Evolutionary conservation across 2,888 invertebrate genomes (phyloP), one percentile per base, ranked within the genome.

Genomic region (Drosophila dives): DNA sequence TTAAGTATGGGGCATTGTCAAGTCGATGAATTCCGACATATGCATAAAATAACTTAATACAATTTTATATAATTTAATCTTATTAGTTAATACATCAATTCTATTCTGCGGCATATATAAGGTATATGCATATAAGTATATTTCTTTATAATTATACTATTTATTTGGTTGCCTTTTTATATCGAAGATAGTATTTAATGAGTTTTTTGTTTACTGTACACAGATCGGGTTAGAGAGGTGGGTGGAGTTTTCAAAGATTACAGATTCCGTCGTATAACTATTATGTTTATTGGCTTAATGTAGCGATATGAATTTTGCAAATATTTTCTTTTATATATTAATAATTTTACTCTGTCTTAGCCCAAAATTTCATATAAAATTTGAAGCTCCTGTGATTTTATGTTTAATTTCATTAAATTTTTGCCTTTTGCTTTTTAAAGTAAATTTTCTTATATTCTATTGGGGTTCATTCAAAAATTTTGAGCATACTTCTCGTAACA

Each of bases 241-340:
- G 80, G 80, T 75, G 79, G 75, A 66, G 67, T 78, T 81, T 40
- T 71, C 61, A 65, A 61, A 73, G 74, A 69, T 70, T 70, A 75
- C 60, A 75, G 76, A 55, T 71, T 75, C 56, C 63, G 51, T 75
- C 38, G 62, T 72, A 84, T 65, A 74, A 58, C 38, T 77, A 73
- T 70, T 63, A 69, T 26, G 8, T 61, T 76, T 40, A 64, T 62
- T 70, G 55, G 64, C 76, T 80, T 77, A 80, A 72, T 75, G 64
- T 83, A 75, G 32, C 86, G 87, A 84, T 86, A 86, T 84, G 84
- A 83, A 75, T 86, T 75, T 68, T 56, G 50, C 48, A 67, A 67
- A 40, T 68, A 49, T 38, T 40, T 40, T 72, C 50, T 32, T 48
- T 62, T 33, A 72, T 65, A n/a, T n/a, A 33, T 64, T 66, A 34